These are phyloP conservation scores for Archaeoteleia sp. DNA, from an alignment of 2,888 invertebrate species.

Conservation along the genomic window DNA sequence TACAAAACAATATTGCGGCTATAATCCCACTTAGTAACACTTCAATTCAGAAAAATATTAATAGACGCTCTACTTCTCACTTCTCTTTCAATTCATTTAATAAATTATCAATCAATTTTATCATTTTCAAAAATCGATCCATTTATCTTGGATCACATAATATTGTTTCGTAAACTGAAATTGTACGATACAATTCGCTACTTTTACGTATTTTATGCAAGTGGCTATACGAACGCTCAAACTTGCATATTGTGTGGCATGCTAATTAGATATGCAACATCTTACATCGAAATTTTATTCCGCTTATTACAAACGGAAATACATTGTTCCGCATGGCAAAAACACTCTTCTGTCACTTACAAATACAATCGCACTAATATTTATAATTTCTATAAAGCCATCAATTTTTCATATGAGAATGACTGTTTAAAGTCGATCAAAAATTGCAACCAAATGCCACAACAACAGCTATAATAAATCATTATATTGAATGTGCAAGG, in stretches of 20 bases:
- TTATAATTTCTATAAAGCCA: neutral
- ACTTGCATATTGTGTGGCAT: too few species aligned
- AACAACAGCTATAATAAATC: too few species aligned
- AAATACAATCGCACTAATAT: slow-evolving; percentile 7
- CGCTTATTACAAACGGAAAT: too few species aligned
- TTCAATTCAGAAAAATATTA: too few species aligned
- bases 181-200: slow-evolving; percentile 17
- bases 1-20: too few species aligned
- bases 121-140: too few species aligned
- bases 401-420: neutral
- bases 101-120: too few species aligned
- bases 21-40: too few species aligned
- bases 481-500: too few species aligned
- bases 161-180: slow-evolving; percentile 40
- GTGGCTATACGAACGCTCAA: slow-evolving; percentile 19
- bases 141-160: too few species aligned
- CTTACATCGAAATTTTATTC: slow-evolving; percentile 30
- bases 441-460: neutral
- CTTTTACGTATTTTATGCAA: slow-evolving; percentile 15
- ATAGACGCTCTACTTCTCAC: too few species aligned
- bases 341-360: slow-evolving; percentile 8
- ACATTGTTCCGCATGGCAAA: slow-evolving; percentile 3
- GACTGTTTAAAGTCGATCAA: neutral
- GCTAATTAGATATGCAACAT: slow-evolving; percentile 22
- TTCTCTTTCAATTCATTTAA: too few species aligned